Conservation (phyloP, 35 echinoderm and acorn worm species). For the Apostichopus californicus region DNA sequence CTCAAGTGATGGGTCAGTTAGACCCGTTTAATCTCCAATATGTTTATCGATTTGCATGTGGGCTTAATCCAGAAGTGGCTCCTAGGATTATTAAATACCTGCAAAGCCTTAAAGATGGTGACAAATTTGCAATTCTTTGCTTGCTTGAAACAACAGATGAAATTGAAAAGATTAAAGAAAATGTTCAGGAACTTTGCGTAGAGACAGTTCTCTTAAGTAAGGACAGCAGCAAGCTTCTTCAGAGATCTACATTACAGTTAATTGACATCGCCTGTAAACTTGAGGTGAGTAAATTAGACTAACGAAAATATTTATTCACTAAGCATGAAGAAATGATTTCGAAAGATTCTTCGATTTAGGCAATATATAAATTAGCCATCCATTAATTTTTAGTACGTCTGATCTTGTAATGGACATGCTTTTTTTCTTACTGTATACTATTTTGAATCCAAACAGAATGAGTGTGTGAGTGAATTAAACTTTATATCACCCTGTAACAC, state of each 20-base stretch:
- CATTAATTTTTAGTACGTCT: not conserved
- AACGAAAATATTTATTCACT: not conserved
- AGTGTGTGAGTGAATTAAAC: not conserved
- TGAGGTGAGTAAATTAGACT: not conserved
- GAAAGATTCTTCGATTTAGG: not conserved
- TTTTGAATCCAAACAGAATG: not conserved
- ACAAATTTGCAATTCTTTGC: not conserved
- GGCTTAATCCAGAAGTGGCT: not conserved
- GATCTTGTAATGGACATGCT: not conserved
- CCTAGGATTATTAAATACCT: not conserved
- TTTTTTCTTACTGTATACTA: not conserved
- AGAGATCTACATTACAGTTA: slow-evolving; percentile 22
- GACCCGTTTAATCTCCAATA: slow-evolving; percentile 20
- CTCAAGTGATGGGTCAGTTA: not conserved
- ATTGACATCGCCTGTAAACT: not conserved
- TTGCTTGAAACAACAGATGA: not conserved
- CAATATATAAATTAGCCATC: not conserved
- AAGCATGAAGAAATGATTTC: too few species aligned
- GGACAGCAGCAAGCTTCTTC: not conserved
- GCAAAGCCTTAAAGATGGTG: not conserved
- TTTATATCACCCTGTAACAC: not conserved
- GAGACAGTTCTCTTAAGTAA: not conserved
- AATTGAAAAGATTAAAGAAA: slow-evolving; percentile 11
- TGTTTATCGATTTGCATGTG: slow-evolving; percentile 9
- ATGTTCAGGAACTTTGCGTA: not conserved